Percentiles rank a stretch among this genome's conserved stretches.
Conservation (phyloP, 2,888 invertebrate genomes). For the Erebia palarica region DNA sequence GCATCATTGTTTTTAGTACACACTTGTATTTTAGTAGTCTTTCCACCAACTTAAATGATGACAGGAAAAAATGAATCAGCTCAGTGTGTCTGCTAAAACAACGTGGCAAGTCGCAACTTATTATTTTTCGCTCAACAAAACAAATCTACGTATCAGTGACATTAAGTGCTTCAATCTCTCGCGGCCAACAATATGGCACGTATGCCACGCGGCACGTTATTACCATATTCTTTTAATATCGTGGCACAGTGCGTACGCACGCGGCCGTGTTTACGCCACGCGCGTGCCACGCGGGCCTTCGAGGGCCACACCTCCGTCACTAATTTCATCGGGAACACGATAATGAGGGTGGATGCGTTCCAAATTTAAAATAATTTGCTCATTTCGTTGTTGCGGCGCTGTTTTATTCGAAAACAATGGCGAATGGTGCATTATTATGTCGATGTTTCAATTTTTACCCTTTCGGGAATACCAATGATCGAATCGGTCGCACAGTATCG, state of each 20-base stretch:
- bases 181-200: conserved; percentile 56
- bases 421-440: background rate
- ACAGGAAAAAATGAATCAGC: background rate
- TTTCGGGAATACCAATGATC: background rate
- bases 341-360: conserved; percentile 49
- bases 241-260: conserved; percentile 61
- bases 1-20: background rate
- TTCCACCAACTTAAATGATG: too few species aligned
- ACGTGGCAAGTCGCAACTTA: background rate
- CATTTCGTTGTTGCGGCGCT: conserved; percentile 49
- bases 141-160: conserved; percentile 55
- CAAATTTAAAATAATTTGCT: conserved; percentile 56
- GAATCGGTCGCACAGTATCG: background rate
- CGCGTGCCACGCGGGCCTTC: conserved; percentile 58
- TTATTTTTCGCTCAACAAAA: conserved; percentile 34
- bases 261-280: conserved; percentile 62
- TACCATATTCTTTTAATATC: conserved; percentile 74
- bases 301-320: conserved; percentile 56
- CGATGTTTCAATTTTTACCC: conserved; percentile 3
- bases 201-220: conserved; percentile 49
- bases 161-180: conserved; percentile 69
- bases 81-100: background rate
- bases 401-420: conserved; percentile 21
- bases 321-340: conserved; percentile 51
- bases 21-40: background rate